Evolutionary conservation across 2,888 invertebrate genomes (phyloP).

Genomic region (Drosophila atripex): DNA sequence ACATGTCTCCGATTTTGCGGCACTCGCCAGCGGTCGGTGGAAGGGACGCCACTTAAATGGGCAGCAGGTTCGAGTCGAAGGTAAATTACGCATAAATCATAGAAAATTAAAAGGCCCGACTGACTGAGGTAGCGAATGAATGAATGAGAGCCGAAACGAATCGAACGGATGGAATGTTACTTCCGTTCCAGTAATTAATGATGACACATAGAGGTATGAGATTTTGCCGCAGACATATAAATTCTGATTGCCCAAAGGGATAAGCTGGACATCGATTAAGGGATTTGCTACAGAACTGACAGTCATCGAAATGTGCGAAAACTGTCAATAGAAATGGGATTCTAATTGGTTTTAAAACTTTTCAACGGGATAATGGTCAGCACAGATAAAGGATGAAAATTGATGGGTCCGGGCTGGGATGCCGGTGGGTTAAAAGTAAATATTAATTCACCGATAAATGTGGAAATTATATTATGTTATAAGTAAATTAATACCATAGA

Average conservation of each 20-base stretch:
- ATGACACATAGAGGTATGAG: constrained; percentile 39
- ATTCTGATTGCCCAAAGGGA: constrained; percentile 46
- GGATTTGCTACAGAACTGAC: constrained; percentile 34
- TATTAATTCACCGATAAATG: neutral
- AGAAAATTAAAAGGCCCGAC: constrained; percentile 62
- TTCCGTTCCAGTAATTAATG: constrained; percentile 53
- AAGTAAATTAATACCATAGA: neutral
- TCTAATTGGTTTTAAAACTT: constrained; percentile 41
- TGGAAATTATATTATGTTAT: neutral
- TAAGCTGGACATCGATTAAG: constrained; percentile 43
- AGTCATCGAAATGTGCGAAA: constrained; percentile 35
- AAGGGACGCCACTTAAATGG: constrained; percentile 57
- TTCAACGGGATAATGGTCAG: constrained; percentile 4
- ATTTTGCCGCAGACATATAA: constrained; percentile 34
- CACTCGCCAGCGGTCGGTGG: constrained; percentile 9
- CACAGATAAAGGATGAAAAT: neutral
- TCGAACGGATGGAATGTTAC: constrained; percentile 47
- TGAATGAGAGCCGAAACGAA: constrained; percentile 18
- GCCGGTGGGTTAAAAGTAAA: neutral
- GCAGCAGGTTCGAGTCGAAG: constrained; percentile 31
- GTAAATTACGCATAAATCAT: constrained; percentile 68
- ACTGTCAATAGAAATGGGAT: constrained; percentile 40
- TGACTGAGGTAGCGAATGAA: constrained; percentile 21
- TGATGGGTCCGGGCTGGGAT: neutral
- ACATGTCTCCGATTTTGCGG: constrained; percentile 56